Conservation (phyloP, 2,888 invertebrate species). For the Parapristionchus giblindavisi region DNA sequence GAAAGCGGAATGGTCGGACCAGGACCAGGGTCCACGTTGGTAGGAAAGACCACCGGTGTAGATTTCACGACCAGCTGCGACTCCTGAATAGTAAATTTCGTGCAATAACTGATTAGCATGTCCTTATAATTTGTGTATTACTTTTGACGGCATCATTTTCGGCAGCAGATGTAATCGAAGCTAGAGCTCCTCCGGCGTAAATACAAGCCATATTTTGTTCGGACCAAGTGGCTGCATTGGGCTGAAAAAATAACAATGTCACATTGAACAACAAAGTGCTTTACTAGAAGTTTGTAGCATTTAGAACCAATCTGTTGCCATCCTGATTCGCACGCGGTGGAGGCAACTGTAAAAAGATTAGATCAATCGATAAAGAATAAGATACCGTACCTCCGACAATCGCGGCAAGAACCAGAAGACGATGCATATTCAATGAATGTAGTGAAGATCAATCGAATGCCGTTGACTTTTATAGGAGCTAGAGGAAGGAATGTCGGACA, state of each 20-base stretch:
- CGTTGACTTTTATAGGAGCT: too few relatives aligned
- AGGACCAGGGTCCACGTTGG: neutral
- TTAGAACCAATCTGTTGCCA: slow-evolving; percentile 8
- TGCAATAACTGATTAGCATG: neutral
- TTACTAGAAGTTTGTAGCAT: slow-evolving; percentile 25
- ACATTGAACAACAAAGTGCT: slow-evolving; percentile 3
- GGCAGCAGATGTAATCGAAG: neutral
- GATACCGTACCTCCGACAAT: slow-evolving; percentile 30
- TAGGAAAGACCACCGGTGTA: slow-evolving; percentile 9
- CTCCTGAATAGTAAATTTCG: neutral
- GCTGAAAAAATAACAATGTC: neutral
- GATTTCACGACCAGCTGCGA: slow-evolving; percentile 7
- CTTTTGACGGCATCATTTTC: neutral
- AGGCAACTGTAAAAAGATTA: slow-evolving; percentile 16
- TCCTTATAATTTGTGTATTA: neutral
- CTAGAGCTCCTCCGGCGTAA: slow-evolving; percentile 11
- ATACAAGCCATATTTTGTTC: slow-evolving; percentile 12
- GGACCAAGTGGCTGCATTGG: neutral
- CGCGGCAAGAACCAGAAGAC: slow-evolving; percentile 23
- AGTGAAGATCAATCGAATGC: too few relatives aligned
- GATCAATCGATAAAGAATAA: neutral
- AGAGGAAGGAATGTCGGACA: too few relatives aligned
- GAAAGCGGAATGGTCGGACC: neutral
- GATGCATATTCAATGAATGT: too few relatives aligned
- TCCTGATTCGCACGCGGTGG: slow-evolving; percentile 2